phyloP scores from a whole-genome alignment of 35 echinoderm and acorn worm genomes.

The Strongylocentrotus purpuratus region DNA sequence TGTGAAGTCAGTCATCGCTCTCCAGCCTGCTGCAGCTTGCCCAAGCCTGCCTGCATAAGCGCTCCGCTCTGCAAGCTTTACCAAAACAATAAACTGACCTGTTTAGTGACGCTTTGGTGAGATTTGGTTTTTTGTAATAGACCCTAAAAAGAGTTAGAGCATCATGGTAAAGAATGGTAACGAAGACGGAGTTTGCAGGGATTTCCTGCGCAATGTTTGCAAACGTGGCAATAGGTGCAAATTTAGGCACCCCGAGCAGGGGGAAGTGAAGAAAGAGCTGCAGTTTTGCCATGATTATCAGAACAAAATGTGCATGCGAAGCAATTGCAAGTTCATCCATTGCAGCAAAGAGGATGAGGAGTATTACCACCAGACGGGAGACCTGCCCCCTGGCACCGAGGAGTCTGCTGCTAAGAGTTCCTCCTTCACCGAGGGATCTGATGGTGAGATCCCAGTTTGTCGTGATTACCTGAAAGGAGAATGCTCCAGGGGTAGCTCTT shows the following conservation, averaged over 20 bases:
- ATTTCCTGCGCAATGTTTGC: slow-evolving; percentile 98
- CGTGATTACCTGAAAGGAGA: slow-evolving; percentile 82
- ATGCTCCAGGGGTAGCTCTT: slow-evolving; percentile 77
- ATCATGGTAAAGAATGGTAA: slow-evolving; percentile 35
- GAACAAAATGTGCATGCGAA: slow-evolving; percentile 82
- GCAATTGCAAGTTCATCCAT: slow-evolving; percentile 91
- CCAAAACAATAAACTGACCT: not conserved
- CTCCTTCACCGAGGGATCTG: not conserved
- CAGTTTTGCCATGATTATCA: slow-evolving; percentile 96
- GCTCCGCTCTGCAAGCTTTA: slow-evolving; percentile 9
- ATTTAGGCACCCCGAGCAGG: slow-evolving; percentile 85
- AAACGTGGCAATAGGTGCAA: slow-evolving; percentile 91
- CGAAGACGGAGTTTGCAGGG: slow-evolving; percentile 75
- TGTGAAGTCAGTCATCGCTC: slow-evolving; percentile 27
- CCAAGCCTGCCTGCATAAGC: not conserved
- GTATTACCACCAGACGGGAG: slow-evolving; percentile 86
- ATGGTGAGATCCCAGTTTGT: slow-evolving; percentile 84
- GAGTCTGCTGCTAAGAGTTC: slow-evolving; percentile 31
- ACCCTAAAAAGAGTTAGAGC: not conserved
- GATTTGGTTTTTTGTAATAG: not conserved
- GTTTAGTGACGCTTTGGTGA: not conserved
- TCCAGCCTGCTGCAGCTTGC: not conserved
- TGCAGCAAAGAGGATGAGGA: slow-evolving; percentile 83
- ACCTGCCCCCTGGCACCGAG: slow-evolving; percentile 73
- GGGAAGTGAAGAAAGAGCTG: slow-evolving; percentile 58